phyloP scores from a whole-genome alignment of 2,113 vertebrate species.

The Gallinago paraguaiae region DNA sequence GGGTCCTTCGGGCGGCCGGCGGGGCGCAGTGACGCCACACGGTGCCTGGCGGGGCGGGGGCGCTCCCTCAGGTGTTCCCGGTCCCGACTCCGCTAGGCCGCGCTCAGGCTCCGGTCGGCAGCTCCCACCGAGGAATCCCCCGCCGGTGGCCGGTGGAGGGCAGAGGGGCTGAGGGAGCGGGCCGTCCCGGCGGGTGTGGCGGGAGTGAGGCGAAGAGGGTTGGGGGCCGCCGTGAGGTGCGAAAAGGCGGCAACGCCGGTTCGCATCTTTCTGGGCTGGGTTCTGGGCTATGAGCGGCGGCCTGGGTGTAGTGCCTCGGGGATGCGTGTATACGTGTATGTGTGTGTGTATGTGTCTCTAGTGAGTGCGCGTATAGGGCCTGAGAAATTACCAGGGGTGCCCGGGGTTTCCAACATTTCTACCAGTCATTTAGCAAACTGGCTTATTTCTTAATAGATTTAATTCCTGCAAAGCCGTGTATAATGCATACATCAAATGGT shows the following conservation, averaged over 20 bases:
- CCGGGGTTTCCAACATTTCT: not conserved
- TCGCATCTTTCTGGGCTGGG: not conserved
- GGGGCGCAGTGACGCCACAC: fast-evolving
- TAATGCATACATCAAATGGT: fast-evolving
- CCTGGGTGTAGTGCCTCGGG: not conserved
- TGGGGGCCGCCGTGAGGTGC: not conserved
- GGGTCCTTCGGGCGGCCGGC: not conserved
- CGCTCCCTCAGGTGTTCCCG: fast-evolving
- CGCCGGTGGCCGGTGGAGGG: not conserved
- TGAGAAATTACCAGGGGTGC: too few relatives aligned
- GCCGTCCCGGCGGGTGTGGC: not conserved
- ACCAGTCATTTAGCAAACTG: too few relatives aligned
- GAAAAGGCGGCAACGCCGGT: not conserved
- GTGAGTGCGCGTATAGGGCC: too few relatives aligned
- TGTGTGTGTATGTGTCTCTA: too few relatives aligned
- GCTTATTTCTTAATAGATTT: fast-evolving
- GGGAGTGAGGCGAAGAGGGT: too few relatives aligned
- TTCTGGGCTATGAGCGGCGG: not conserved
- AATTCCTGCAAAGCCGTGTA: fast-evolving
- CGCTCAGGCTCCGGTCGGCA: not conserved
- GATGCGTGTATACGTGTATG: too few relatives aligned
- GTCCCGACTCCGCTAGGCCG: fast-evolving
- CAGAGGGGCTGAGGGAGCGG: not conserved
- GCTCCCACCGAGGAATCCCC: too few relatives aligned
- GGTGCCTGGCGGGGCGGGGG: not conserved